Conservation (phyloP, 2,797 vertebrate genomes). For the Dryobates pubescens region DNA sequence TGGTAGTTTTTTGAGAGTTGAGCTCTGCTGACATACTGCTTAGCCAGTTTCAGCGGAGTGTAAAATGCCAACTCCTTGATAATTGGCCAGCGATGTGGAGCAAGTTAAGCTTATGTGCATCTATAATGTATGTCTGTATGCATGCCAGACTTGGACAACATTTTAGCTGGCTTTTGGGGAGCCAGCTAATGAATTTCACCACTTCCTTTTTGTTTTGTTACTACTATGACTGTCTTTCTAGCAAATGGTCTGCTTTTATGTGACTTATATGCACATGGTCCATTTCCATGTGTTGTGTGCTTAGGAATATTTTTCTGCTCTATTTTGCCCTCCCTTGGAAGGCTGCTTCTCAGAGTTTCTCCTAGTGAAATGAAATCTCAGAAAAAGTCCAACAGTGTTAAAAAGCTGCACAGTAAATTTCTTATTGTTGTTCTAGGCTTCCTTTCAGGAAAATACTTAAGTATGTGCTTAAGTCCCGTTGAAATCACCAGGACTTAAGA, state of each 20-base stretch:
- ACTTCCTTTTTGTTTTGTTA: conserved; percentile 41
- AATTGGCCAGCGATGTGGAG: neutral
- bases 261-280: neutral
- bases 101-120: conserved; percentile 4
- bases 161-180: conserved; percentile 54
- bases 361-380: neutral
- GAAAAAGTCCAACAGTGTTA: conserved; percentile 3
- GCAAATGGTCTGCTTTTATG: conserved; percentile 36
- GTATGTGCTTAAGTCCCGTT: conserved; percentile 52
- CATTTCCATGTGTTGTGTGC: neutral
- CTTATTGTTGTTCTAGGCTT: conserved; percentile 38
- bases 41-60: neutral
- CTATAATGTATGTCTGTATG: neutral
- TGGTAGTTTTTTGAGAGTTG: neutral
- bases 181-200: conserved; percentile 30
- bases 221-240: conserved; percentile 5
- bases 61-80: neutral
- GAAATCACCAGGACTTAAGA: conserved; percentile 48
- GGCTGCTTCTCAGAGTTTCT: neutral
- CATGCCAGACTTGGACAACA: conserved; percentile 24
- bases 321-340: neutral
- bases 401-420: conserved; percentile 17
- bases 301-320: neutral
- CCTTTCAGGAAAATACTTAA: conserved; percentile 54
- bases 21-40: neutral